A percentile compares a stretch with the other conserved stretches of the same genome.
phyloP scores from a whole-genome alignment of 2,888 invertebrate genomes.

The Heterodera filipjevi region DNA sequence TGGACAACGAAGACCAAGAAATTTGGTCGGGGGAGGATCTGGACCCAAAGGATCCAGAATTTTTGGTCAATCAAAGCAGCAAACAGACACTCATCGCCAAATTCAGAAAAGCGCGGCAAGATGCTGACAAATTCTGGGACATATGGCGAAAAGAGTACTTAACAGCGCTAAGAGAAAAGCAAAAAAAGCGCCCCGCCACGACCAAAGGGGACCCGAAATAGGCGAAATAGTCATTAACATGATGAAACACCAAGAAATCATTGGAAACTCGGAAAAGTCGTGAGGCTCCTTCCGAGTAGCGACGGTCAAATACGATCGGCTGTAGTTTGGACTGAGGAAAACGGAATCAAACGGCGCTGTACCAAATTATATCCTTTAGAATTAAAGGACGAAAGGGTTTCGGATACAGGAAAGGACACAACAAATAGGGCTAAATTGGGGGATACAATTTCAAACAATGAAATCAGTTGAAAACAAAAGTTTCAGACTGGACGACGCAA shows the following conservation, averaged over 20 bases:
- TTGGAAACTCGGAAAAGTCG: background rate
- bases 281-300: background rate
- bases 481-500: slow-evolving; percentile 6
- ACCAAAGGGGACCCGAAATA: slow-evolving; percentile 12
- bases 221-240: slow-evolving; percentile 24
- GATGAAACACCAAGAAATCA: slow-evolving; percentile 12
- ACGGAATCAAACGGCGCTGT: background rate
- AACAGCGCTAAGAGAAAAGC: slow-evolving; percentile 24
- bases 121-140: slow-evolving; percentile 9
- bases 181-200: background rate
- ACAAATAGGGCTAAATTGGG: background rate
- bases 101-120: background rate
- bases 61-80: background rate
- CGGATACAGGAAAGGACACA: too few species aligned
- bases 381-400: too few species aligned
- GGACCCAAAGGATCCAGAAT: slow-evolving; percentile 21
- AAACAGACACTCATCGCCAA: slow-evolving; percentile 11
- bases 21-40: background rate
- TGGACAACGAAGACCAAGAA: background rate
- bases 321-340: background rate
- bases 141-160: slow-evolving; percentile 22
- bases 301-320: background rate
- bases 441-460: background rate
- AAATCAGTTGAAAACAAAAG: background rate
- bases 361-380: slow-evolving; percentile 12